Percentiles rank a stretch among this genome's conserved stretches.
phyloP scores from a whole-genome alignment of 2,113 vertebrate species.

The Brienomyrus longianalis region DNA sequence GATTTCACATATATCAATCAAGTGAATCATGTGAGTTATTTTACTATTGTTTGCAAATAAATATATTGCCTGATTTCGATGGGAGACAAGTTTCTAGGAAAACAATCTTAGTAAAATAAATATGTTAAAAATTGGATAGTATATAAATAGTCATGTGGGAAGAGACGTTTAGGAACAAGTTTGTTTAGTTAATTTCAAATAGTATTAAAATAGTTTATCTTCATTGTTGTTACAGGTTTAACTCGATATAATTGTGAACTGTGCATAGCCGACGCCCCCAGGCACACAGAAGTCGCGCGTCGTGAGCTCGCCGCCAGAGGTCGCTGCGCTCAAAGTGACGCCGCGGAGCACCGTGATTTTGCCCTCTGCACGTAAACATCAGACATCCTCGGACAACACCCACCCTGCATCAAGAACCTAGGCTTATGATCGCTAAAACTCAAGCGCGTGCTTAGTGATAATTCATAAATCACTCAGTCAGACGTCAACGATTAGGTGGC shows the following conservation, averaged over 20 bases:
- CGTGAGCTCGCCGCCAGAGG: not conserved
- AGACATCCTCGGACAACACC: slow-evolving; percentile 5
- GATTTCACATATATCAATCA: not conserved
- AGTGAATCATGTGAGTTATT: not conserved
- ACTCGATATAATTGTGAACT: not conserved
- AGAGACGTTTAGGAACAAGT: not conserved
- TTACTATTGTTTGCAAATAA: not conserved
- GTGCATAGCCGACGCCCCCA: not conserved
- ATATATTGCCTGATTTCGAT: not conserved
- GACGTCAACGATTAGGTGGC: not conserved
- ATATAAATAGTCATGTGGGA: not conserved
- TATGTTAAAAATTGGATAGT: not conserved
- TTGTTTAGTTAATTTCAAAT: not conserved
- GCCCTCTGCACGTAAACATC: not conserved
- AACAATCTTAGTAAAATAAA: not conserved
- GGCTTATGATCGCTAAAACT: not conserved
- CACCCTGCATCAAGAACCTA: not conserved
- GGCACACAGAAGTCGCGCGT: not conserved
- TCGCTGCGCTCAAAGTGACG: not conserved
- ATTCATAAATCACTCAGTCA: not conserved
- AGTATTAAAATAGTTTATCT: not conserved
- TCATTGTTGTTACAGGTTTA: not conserved
- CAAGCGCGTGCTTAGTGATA: not conserved
- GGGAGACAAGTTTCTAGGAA: not conserved
- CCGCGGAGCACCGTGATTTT: not conserved